Conservation (phyloP, 1,140 invertebrate genomes). For the Lasaia peninsularis region DNA sequence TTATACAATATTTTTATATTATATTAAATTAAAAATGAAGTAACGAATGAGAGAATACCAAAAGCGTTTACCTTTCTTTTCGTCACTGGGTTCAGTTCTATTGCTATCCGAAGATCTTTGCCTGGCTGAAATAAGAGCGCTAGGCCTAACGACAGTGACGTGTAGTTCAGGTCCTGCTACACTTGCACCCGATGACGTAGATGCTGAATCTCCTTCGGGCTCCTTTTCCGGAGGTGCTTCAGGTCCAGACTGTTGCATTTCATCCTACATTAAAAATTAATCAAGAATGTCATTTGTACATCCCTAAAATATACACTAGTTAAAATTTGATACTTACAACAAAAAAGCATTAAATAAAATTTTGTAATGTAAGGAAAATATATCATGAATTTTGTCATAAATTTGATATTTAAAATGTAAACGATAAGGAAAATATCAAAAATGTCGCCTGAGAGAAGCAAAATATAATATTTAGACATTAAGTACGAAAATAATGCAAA, state of each 20-base stretch:
- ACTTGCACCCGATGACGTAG: constrained; percentile 61
- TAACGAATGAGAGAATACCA: not conserved
- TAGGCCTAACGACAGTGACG: constrained; percentile 50
- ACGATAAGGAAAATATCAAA: too few relatives aligned
- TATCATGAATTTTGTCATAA: too few relatives aligned
- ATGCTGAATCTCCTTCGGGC: constrained; percentile 52
- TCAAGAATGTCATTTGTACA: too few relatives aligned
- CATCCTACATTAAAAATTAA: constrained; percentile 39
- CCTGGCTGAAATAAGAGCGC: constrained; percentile 44
- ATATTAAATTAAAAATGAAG: not conserved
- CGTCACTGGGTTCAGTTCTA: constrained; percentile 65
- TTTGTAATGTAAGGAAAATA: too few relatives aligned
- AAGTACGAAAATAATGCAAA: constrained; percentile 17
- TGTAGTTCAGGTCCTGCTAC: constrained; percentile 48
- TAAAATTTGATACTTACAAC: too few relatives aligned
- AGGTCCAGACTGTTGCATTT: constrained; percentile 54
- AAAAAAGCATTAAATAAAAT: too few relatives aligned
- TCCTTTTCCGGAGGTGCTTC: constrained; percentile 50
- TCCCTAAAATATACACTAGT: too few relatives aligned
- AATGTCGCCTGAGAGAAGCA: too few relatives aligned
- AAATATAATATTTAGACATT: not conserved
- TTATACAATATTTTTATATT: not conserved
- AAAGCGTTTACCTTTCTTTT: constrained; percentile 54
- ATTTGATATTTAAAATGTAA: too few relatives aligned
- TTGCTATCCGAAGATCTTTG: constrained; percentile 66